Conservation (phyloP, 2,797 vertebrate species). For the Ispidina lecontei region DNA sequence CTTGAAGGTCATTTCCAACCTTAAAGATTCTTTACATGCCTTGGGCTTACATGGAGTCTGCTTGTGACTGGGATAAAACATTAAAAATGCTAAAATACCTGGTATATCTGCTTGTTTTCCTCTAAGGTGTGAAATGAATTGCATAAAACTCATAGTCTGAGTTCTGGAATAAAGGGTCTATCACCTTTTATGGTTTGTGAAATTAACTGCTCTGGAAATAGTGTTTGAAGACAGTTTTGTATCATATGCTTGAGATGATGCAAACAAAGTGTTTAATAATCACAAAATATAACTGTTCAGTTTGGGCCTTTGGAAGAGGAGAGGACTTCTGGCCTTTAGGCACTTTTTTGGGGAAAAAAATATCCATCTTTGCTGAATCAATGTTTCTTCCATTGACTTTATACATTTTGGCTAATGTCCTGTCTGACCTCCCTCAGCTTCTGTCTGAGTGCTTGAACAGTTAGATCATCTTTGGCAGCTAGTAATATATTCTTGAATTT, state of each 20-base stretch:
- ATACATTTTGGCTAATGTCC: conserved; percentile 3
- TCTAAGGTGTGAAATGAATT: not conserved
- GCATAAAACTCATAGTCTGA: not conserved
- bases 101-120: not conserved
- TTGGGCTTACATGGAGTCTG: not conserved
- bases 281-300: not conserved
- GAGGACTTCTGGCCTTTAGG: not conserved
- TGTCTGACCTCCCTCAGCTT: not conserved
- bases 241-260: not conserved
- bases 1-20: too few species aligned
- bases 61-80: not conserved
- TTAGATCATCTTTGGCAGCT: conserved; percentile 45
- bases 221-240: not conserved
- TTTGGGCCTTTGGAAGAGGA: not conserved
- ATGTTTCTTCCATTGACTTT: not conserved
- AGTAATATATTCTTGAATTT: not conserved
- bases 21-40: not conserved
- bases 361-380: not conserved
- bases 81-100: not conserved
- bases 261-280: not conserved
- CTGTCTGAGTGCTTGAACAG: conserved; percentile 26
- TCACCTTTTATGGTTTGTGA: not conserved
- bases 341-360: not conserved
- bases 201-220: not conserved
- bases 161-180: not conserved